phyloP scores from a whole-genome alignment of 1,140 invertebrate genomes.

The Brachystomella parvula region DNA sequence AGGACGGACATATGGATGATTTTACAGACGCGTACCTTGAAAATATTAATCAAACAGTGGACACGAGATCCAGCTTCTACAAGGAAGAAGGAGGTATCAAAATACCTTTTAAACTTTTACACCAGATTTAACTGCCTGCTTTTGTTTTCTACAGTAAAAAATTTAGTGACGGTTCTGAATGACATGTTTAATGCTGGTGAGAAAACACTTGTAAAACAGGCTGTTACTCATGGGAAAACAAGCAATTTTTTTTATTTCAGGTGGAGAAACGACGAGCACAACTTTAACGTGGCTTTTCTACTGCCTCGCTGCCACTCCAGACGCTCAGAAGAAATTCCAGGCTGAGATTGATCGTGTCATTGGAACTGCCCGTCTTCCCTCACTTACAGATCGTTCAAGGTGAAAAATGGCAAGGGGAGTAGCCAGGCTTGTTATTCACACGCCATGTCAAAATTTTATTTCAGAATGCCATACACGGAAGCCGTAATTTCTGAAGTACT shows the following conservation, averaged over 20 bases:
- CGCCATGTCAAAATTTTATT: neutral
- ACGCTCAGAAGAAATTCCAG: slow-evolving; percentile 42
- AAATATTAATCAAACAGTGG: slow-evolving; percentile 9
- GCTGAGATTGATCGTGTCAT: slow-evolving; percentile 42
- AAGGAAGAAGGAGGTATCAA: slow-evolving; percentile 25
- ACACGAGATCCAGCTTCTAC: slow-evolving; percentile 22
- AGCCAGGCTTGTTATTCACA: no score
- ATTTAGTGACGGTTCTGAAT: no score
- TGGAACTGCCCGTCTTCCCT: slow-evolving; percentile 26
- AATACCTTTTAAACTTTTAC: no score
- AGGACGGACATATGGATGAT: no score
- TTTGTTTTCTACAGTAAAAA: no score
- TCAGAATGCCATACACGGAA: slow-evolving; percentile 14
- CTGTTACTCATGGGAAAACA: no score
- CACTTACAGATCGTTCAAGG: slow-evolving; percentile 7
- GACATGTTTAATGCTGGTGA: no score
- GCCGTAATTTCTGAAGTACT: slow-evolving; percentile 16
- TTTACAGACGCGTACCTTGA: slow-evolving; percentile 28
- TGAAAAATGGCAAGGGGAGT: no score
- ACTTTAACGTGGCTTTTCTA: neutral
- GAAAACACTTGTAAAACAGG: no score
- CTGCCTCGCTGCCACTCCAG: slow-evolving; percentile 18
- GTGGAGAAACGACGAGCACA: neutral
- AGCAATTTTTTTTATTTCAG: no score
- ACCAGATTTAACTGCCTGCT: no score